Conservation (phyloP, 1,140 invertebrate species). For the Drosophila quadrilineata region DNA sequence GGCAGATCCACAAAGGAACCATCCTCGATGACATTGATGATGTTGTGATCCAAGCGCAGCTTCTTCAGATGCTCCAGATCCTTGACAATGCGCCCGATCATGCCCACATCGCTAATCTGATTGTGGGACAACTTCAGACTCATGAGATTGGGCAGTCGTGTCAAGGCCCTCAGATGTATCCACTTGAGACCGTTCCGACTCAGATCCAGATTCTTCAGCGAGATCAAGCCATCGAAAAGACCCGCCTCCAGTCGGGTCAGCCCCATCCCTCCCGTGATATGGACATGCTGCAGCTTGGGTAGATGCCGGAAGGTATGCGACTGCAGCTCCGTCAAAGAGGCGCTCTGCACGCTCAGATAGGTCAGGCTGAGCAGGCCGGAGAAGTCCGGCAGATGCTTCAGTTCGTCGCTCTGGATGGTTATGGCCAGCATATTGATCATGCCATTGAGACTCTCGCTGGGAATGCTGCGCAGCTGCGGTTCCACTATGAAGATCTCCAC, state of each 20-base stretch:
- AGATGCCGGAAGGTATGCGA: slow-evolving; percentile 88
- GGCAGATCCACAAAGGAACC: slow-evolving; percentile 91
- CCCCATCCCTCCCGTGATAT: slow-evolving; percentile 86
- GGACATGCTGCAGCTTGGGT: slow-evolving; percentile 88
- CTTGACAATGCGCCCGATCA: slow-evolving; percentile 88
- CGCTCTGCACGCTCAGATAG: slow-evolving; percentile 87
- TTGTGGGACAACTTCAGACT: slow-evolving; percentile 88
- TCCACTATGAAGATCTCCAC: slow-evolving; percentile 93
- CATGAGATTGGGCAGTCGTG: slow-evolving; percentile 86
- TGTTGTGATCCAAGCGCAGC: slow-evolving; percentile 87
- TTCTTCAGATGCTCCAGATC: slow-evolving; percentile 87
- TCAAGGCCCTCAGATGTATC: slow-evolving; percentile 89
- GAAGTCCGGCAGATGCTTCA: slow-evolving; percentile 88
- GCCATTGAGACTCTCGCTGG: slow-evolving; percentile 88
- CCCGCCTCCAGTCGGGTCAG: slow-evolving; percentile 87
- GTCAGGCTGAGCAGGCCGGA: slow-evolving; percentile 85
- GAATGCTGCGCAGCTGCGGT: slow-evolving; percentile 88
- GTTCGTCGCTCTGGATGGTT: slow-evolving; percentile 88
- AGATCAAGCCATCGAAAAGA: slow-evolving; percentile 88
- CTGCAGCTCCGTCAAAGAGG: slow-evolving; percentile 86
- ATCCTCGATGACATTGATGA: slow-evolving; percentile 87
- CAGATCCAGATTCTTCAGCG: slow-evolving; percentile 88
- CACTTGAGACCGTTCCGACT: slow-evolving; percentile 89
- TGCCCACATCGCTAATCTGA: slow-evolving; percentile 87
- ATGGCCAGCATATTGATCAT: slow-evolving; percentile 90